Evolutionary conservation across 2,113 vertebrate genomes (phyloP), one percentile per base, ranked within the genome.

Genomic region (Hiodon alosoides): DNA sequence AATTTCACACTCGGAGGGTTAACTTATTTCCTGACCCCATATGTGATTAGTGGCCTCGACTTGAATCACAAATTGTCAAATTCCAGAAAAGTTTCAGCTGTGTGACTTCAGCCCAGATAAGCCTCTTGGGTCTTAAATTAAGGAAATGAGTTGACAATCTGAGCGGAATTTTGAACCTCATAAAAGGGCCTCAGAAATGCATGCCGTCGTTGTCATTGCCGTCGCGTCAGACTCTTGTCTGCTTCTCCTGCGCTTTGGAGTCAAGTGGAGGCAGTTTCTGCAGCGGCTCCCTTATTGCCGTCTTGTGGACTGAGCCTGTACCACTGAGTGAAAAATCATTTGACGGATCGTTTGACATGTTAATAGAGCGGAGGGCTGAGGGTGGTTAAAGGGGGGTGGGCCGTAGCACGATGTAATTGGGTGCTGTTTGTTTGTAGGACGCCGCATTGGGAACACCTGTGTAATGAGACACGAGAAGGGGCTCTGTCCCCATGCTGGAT

Each of bases 11-110:
- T 9, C 53, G 10, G 9, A 14, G 9, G 2, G 14, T 61, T 47
- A 72, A 61, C 9, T 14, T 64, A 58, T 73, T n/a, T 73, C 58
- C 50, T 64, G 14, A 69, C 50, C 48, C 8, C n/a, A 5, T 53
- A 16, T 17, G 3, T 62, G 4, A 59, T 71, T 69, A 69, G 48
- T 5, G 3, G 3, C 4, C 8, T 53, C 47, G 69, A 58, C 47
- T 71, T 60, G 53, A 58, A 1, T 71, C 52, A 46, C 5, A 31
- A 48, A 47, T 50, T 51, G 3, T 31, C 7, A 47, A 14, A 13
- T 54, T 3, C 14, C 13, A 11, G 46, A 51, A 14, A 7, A 31
- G 52, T 31, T 46, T 57, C 52, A 31, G 9, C 9, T 13, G 48
- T 68, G 48, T 8, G 4, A 31, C 13, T 16, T 62, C 14, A 5